Evolutionary conservation across 2,888 invertebrate genomes (phyloP), one percentile per base, ranked within the genome.

Genomic region (Acanthosepion pharaonis): DNA sequence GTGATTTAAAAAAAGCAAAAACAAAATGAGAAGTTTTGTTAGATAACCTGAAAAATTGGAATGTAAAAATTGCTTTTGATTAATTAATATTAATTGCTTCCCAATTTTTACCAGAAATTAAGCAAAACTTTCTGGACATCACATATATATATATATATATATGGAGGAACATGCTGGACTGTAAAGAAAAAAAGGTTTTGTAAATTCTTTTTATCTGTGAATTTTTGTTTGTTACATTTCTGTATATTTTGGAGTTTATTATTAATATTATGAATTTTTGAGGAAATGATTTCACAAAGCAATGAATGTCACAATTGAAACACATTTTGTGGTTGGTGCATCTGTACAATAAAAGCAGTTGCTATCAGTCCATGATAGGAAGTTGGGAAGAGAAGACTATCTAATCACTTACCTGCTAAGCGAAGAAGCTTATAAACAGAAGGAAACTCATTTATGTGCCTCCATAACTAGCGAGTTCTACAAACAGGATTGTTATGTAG

Each of bases 181-280:
- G 8, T 78, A n/a, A 78, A n/a, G 5, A n/a, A 78, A 78, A 78
- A n/a, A n/a, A 78, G 6, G 78, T 78, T 78, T 78, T 78, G 78
- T 78, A 78, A 78, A 78, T 78, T 78, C 33, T 78, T 78, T 78
- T n/a, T n/a, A 78, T 78, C n/a, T 18, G 78, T 78, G 78, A 78
- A 78, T 78, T n/a, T 78, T 78, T 78, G 78, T 78, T 78, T 78
- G n/a, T 78, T 78, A 78, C 15, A 78, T 78, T 78, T 78, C 11
- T 78, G 78, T 78, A 78, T 78, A 78, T 78, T 78, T 78, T 78
- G 78, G 78, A 78, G n/a, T 78, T 78, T 78, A 78, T 78, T 59
- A 59, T 59, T 59, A 59, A 20, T 59, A 59, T 59, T 20, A 78
- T 78, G 15, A 78, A 78, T 28, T 78, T n/a, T 78, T 78, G 59